Evolutionary conservation across 1,140 invertebrate genomes (phyloP).

Genomic region (Hermatobates lingyangjiaoensis): DNA sequence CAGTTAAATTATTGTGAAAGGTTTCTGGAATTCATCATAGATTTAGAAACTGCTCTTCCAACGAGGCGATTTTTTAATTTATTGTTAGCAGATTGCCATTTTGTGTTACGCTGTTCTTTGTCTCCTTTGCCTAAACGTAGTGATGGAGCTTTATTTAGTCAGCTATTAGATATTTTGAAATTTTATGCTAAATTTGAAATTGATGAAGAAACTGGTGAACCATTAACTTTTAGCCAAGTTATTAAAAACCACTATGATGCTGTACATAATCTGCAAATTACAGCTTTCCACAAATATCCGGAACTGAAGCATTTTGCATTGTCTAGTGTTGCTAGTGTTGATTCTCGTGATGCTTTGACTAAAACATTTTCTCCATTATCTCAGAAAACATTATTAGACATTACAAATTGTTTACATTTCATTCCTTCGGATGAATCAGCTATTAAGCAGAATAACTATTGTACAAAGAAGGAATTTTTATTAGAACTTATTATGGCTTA

Average conservation of each 20-base stretch:
- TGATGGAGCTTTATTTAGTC: conserved; percentile 80
- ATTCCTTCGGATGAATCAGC: conserved; percentile 55
- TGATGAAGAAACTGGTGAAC: conserved; percentile 87
- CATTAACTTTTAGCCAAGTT: conserved; percentile 83
- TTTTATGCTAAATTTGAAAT: conserved; percentile 97
- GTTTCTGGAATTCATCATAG: conserved; percentile 89
- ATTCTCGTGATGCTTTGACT: conserved; percentile 62
- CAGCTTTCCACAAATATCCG: conserved; percentile 80
- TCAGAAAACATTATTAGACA: neutral
- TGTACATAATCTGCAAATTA: conserved; percentile 77
- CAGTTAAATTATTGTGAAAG: conserved; percentile 74
- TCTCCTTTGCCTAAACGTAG: conserved; percentile 49
- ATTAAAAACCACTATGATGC: conserved; percentile 79
- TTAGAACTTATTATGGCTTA: conserved; percentile 60
- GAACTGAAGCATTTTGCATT: conserved; percentile 72
- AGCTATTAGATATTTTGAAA: conserved; percentile 88
- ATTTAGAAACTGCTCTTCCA: conserved; percentile 83
- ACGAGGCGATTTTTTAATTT: conserved; percentile 94
- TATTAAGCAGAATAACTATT: conserved; percentile 45
- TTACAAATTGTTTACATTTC: conserved; percentile 32
- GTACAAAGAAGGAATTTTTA: conserved; percentile 60
- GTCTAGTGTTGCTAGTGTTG: conserved; percentile 83
- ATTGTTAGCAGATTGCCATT: conserved; percentile 83
- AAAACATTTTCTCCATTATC: conserved; percentile 53
- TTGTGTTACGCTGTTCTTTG: conserved; percentile 76